phyloP scores from a whole-genome alignment of 2,113 vertebrate species.

The Myrmecobius fasciatus region DNA sequence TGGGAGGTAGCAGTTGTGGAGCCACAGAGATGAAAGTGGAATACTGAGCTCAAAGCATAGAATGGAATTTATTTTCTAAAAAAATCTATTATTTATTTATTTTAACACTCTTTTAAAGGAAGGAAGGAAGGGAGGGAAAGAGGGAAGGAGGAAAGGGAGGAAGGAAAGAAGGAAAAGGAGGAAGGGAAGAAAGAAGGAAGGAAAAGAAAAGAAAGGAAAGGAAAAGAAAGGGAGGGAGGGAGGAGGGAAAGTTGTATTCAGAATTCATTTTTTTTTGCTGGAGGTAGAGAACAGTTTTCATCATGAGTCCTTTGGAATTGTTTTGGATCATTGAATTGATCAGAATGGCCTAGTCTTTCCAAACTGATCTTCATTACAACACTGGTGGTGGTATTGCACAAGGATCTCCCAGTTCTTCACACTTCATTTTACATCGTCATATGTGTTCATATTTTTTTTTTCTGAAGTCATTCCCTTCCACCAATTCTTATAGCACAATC shows the following conservation, averaged over 20 bases:
- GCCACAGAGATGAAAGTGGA: neutral
- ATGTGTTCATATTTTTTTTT: neutral
- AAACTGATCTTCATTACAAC: neutral
- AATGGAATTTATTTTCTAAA: neutral
- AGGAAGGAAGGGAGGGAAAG: no score
- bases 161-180: no score
- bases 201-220: no score
- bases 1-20: neutral
- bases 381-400: neutral
- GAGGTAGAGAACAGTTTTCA: neutral
- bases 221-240: no score
- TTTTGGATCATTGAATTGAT: neutral
- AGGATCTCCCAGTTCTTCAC: neutral
- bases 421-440: neutral
- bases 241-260: neutral
- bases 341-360: neutral
- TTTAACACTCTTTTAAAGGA: neutral
- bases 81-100: neutral
- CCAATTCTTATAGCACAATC: neutral
- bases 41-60: neutral
- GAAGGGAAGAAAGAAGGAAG: no score
- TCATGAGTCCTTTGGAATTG: neutral
- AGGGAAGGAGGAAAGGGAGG: no score
- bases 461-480: no score
- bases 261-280: neutral